Base-by-base conservation (phyloP, 2,113 vertebrate genomes). In the Triplophysa dalaica region DNA sequence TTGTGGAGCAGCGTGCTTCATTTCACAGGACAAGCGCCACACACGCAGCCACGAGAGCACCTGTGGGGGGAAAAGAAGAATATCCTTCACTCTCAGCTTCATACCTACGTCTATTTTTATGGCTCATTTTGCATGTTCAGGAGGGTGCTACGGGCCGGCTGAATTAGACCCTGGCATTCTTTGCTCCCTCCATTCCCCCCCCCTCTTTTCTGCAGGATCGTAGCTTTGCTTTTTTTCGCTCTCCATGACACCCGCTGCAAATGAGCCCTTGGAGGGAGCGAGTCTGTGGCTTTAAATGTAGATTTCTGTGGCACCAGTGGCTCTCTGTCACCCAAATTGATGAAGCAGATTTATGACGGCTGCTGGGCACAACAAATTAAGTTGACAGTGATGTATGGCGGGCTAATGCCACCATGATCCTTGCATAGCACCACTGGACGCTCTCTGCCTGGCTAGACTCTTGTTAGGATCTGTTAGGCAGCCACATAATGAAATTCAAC, bases 341-440 rank as follows among this genome's bases (percentile, higher is more conserved):
- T 94, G 95, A 94, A 94, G 94, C 95, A 95, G 95, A 95, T 97
- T 95, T 95, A 95, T 94, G 95, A 95, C 85, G 90, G 94, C 95
- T 94, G 93, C 95, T 96, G 94, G 95, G 95, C 94, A 95, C 95
- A 94, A 95, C 95, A 94, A 94, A 96, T 96, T 95, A 97, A 96
- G 94, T 91, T 95, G 95, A 97, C 95, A 95, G 95, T 96, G 95
- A 97, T 95, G 92, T 95, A 95, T 96, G 95, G 93, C 94, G 90
- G 93, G 91, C 86, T 90, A 92, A 94, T 91, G 91, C 94, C 94
- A 87, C 74, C 87, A 91, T 92, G 94, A 94, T 93, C 94, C 92
- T 91, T 90, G 89, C 81, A 88, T 88, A 90, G 90, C 92, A 66
- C 89, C 88, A 88, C 92, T 86, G 91, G 93, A 91, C 87, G 89